Conservation (phyloP, 2,888 invertebrate genomes). For the Drosophila affinis region DNA sequence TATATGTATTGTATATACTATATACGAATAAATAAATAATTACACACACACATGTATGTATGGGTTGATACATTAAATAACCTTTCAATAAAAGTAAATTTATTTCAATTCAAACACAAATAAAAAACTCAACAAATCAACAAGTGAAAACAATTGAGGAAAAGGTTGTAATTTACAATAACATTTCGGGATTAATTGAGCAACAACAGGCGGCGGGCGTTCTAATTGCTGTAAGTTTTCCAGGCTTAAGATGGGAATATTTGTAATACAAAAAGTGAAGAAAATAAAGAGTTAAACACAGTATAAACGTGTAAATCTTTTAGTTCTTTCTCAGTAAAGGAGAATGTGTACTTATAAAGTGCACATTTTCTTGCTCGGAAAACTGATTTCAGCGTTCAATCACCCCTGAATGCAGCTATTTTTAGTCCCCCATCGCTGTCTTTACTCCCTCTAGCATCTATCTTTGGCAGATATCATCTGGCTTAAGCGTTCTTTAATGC, state of each 20-base stretch:
- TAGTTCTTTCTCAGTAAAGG: no score
- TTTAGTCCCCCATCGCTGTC: not conserved
- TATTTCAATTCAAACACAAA: conserved; percentile 20
- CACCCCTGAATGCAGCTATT: not conserved
- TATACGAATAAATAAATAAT: conserved; percentile 1
- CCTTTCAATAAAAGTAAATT: conserved; percentile 36
- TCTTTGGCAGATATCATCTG: not conserved
- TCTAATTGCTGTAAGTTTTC: conserved; percentile 15
- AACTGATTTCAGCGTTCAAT: not conserved
- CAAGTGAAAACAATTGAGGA: conserved; percentile 25
- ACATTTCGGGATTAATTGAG: conserved; percentile 19
- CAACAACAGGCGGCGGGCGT: not conserved
- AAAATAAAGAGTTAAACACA: not conserved
- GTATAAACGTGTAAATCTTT: no score
- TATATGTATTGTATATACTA: conserved; percentile 22
- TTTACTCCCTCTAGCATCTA: not conserved
- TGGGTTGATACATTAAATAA: conserved; percentile 37
- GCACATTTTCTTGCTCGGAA: not conserved
- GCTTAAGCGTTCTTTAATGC: not conserved
- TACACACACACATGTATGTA: conserved; percentile 1
- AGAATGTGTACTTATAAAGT: not conserved
- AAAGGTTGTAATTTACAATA: conserved; percentile 1
- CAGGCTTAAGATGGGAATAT: not conserved
- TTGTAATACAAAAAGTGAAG: not conserved
- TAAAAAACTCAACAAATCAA: conserved; percentile 13